These are phyloP conservation scores for Brachionus sp. DNA, from an alignment of 1,140 invertebrate genomes.

Conservation along the genomic window DNA sequence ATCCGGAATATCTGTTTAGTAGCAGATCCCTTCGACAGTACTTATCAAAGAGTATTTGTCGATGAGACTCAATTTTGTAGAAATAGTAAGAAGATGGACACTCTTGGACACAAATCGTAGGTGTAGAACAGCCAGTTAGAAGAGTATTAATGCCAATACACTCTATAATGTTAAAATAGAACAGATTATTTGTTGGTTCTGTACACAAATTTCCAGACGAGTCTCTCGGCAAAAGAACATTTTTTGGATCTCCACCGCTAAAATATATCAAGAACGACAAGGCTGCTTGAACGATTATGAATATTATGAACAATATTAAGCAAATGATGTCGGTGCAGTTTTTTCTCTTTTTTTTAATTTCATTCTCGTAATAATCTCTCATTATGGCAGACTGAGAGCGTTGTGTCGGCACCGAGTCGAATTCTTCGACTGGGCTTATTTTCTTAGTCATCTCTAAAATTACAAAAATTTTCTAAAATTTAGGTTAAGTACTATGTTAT, in stretches of 20 bases:
- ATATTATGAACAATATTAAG: background rate
- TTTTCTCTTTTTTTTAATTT: slow-evolving; percentile 22
- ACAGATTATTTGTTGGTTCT: background rate
- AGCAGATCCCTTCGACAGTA: background rate
- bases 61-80: slow-evolving; percentile 7
- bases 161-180: slow-evolving; percentile 40
- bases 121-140: background rate
- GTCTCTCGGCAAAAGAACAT: slow-evolving; percentile 8
- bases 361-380: slow-evolving; percentile 5
- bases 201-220: slow-evolving; percentile 1
- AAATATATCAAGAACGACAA: slow-evolving; percentile 24
- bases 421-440: slow-evolving; percentile 34
- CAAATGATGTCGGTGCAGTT: slow-evolving; percentile 37
- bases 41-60: background rate
- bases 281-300: background rate
- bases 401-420: background rate
- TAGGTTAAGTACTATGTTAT: slow-evolving; percentile 20
- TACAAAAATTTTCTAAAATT: background rate
- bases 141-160: slow-evolving; percentile 21
- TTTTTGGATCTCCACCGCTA: slow-evolving; percentile 1
- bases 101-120: slow-evolving; percentile 22
- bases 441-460: slow-evolving; percentile 31
- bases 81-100: slow-evolving; percentile 1
- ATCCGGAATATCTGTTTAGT: background rate
- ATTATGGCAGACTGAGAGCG: slow-evolving; percentile 3